Evolutionary conservation across 2,797 vertebrate genomes (phyloP).

Genomic region (Acipenser ruthenus): DNA sequence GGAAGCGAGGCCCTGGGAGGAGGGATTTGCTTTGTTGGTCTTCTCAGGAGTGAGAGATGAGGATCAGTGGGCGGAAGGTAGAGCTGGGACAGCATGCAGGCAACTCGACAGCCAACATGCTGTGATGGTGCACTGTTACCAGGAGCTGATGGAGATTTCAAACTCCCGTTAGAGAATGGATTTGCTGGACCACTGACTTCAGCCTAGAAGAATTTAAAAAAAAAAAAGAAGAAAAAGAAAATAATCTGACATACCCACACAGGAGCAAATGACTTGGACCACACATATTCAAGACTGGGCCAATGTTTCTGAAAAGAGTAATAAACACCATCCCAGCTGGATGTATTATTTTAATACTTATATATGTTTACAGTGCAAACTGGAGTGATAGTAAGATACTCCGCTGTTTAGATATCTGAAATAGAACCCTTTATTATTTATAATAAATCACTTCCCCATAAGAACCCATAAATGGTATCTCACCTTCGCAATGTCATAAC

Average conservation of each 20-base stretch:
- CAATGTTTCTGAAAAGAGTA: background rate
- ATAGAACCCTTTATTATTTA: too few species aligned
- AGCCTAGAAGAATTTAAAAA: slow-evolving; percentile 18
- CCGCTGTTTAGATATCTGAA: too few species aligned
- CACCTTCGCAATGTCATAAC: too few species aligned
- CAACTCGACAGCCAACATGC: slow-evolving; percentile 31
- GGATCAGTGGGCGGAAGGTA: slow-evolving; percentile 26
- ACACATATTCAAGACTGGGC: too few species aligned
- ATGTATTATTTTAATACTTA: background rate
- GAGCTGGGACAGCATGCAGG: slow-evolving; percentile 28
- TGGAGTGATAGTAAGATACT: too few species aligned
- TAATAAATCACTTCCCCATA: too few species aligned
- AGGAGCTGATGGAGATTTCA: slow-evolving; percentile 20
- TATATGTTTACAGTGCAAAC: too few species aligned
- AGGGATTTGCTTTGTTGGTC: background rate
- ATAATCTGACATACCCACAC: background rate
- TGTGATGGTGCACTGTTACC: slow-evolving; percentile 20
- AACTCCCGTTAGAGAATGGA: slow-evolving; percentile 23
- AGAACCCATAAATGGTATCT: too few species aligned
- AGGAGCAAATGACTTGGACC: too few species aligned
- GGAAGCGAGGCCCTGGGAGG: background rate
- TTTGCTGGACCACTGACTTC: slow-evolving; percentile 37
- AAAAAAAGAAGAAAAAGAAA: slow-evolving; percentile 6
- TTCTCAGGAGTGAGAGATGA: slow-evolving; percentile 4
- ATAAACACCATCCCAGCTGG: background rate